Base-by-base conservation (phyloP, 2,888 invertebrate species). In the Tinea trinotella region DNA sequence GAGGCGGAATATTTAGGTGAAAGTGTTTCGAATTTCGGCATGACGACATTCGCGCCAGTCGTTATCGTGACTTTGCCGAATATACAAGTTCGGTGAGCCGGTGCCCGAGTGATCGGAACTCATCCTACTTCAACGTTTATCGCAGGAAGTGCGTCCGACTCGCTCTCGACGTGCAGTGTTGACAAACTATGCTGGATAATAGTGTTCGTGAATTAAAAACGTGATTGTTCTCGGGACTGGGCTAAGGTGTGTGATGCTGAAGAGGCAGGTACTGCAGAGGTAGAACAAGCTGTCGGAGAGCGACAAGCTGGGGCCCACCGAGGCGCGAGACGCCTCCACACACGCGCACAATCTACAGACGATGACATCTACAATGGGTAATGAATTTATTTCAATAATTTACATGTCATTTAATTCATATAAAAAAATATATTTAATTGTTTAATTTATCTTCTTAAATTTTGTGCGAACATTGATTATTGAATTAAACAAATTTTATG, bases 11-110 rank as follows among this genome's bases (percentile, higher is more conserved):
- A 85, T 85, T 85, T 85, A 85, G 85, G 85, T 84, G 85, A 85
- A 85, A 85, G 85, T 85, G 83, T 85, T 85, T 85, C 85, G 80
- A 85, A 85, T 85, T 85, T 85, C 84, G 84, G 76, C 82, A 83
- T 84, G 83, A 84, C 84, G 83, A 85, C 84, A 85, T 84, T 84
- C 71, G 83, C 81, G 84, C 82, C 85, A 85, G 85, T 85, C 81
- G 82, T 85, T 85, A 85, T 85, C 84, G 85, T 81, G 84, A 81
- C 81, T 85, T 80, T 81, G 85, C 83, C 84, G 85, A 85, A 85
- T 76, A 82, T 71, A 82, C 84, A 82, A 81, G 85, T 79, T 81
- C 73, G 69, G 66, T 64, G 67, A 71, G 67, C 68, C 71, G 71
- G 76, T 77, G 71, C 71, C 66, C 64, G 63, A 57, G 58, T 60